phyloP scores from a whole-genome alignment of 2,113 vertebrate genomes.

The Phoenicopterus ruber region DNA sequence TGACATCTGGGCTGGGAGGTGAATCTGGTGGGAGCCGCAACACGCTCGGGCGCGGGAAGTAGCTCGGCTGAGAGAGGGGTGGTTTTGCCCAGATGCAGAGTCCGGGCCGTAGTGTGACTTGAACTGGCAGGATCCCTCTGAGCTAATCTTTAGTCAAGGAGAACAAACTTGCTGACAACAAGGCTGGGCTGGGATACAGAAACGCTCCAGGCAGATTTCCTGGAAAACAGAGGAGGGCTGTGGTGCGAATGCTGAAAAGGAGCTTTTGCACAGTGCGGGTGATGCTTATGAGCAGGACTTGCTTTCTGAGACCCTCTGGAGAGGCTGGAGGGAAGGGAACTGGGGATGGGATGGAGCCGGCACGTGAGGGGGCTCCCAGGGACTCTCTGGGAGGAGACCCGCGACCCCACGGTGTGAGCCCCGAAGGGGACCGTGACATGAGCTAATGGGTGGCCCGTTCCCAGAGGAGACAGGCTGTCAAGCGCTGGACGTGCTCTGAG shows the following conservation, averaged over 20 bases:
- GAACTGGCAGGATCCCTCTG: not conserved
- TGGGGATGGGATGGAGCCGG: accelerated
- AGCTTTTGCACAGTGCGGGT: not conserved
- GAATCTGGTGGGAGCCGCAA: not conserved
- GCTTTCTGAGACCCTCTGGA: not conserved
- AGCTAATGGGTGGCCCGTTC: not conserved
- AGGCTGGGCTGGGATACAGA: not conserved
- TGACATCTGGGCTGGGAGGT: not conserved
- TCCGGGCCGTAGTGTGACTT: not conserved
- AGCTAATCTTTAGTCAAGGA: not conserved
- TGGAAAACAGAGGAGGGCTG: not conserved
- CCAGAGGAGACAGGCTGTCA: not conserved
- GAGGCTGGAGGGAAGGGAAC: not conserved
- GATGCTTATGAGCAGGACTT: not conserved
- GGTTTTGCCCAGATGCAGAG: not conserved
- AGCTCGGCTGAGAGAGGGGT: not conserved
- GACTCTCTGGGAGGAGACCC: not conserved
- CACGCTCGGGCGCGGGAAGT: accelerated
- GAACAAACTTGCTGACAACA: not conserved
- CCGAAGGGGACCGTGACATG: not conserved
- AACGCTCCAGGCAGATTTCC: not conserved
- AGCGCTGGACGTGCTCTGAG: not conserved
- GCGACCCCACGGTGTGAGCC: accelerated
- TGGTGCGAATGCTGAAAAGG: not conserved
- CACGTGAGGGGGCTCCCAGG: not conserved